A percentile compares a stretch with the other conserved stretches of the same genome.
These are phyloP conservation scores for Microplitis mediator DNA, from an alignment of 1,140 invertebrate species.

Conservation along the genomic window DNA sequence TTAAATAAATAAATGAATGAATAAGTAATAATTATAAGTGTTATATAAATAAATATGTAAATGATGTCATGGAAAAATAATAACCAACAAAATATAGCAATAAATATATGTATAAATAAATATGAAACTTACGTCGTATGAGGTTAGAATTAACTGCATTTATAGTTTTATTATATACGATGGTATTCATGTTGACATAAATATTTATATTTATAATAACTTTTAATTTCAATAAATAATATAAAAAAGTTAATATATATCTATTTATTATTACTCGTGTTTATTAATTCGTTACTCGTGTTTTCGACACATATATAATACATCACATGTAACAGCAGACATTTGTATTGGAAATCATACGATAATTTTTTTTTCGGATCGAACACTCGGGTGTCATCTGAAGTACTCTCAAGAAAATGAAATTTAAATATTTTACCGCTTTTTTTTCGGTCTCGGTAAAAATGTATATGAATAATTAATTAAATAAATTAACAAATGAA, in stretches of 20 bases:
- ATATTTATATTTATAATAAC: constrained; percentile 10
- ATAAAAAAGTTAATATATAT: constrained; percentile 19
- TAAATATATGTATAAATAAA: constrained; percentile 5
- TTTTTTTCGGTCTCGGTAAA: background rate
- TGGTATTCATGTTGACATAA: constrained; percentile 45
- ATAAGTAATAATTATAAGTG: background rate
- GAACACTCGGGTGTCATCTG: no score
- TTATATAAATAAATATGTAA: background rate
- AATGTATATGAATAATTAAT: no score
- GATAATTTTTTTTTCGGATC: no score
- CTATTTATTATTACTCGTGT: no score
- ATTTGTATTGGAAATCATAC: no score
- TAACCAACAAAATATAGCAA: constrained; percentile 14
- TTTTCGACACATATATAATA: no score
- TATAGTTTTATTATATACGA: constrained; percentile 47
- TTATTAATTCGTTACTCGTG: no score
- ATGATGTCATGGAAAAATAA: constrained; percentile 5
- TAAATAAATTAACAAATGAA: no score
- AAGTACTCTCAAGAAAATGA: no score
- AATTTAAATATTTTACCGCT: background rate
- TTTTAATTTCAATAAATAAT: constrained; percentile 19
- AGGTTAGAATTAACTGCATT: constrained; percentile 37
- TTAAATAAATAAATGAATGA: background rate
- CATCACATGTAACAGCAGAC: no score
- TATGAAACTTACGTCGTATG: constrained; percentile 47